Percentiles rank a stretch among this genome's conserved stretches.
phyloP scores from a whole-genome alignment of 2,888 invertebrate genomes.

The Isoperla grammatica region DNA sequence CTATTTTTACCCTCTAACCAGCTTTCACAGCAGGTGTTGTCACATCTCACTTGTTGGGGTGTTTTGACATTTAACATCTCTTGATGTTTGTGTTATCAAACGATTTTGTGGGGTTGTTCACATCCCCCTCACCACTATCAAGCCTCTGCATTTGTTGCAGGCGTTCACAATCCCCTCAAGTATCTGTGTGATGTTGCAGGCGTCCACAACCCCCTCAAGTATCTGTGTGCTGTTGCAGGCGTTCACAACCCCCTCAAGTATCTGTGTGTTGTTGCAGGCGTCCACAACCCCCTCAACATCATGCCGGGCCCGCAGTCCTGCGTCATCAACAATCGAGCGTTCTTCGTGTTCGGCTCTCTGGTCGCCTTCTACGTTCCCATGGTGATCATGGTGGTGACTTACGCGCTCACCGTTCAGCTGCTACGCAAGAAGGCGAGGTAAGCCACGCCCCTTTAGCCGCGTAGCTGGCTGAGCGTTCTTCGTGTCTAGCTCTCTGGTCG shows the following conservation, averaged over 20 bases:
- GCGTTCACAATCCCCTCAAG: slow-evolving; percentile 66
- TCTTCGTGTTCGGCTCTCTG: slow-evolving; percentile 87
- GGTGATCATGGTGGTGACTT: slow-evolving; percentile 90
- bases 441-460: slow-evolving; percentile 45
- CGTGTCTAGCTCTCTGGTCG: slow-evolving; percentile 86
- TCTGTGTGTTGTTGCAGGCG: too few relatives aligned
- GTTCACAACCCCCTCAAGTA: slow-evolving; percentile 65
- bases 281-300: slow-evolving; percentile 69
- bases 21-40: too few relatives aligned
- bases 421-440: slow-evolving; percentile 67
- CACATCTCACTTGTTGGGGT: too few relatives aligned
- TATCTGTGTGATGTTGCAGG: too few relatives aligned
- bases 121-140: too few relatives aligned
- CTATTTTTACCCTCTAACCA: too few relatives aligned
- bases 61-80: too few relatives aligned
- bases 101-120: too few relatives aligned
- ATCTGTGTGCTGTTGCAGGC: too few relatives aligned
- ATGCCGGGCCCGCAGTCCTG: slow-evolving; percentile 72
- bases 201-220: slow-evolving; percentile 64
- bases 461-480: slow-evolving; percentile 48
- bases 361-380: slow-evolving; percentile 94
- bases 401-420: slow-evolving; percentile 81
- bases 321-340: slow-evolving; percentile 77
- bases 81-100: too few relatives aligned
- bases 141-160: slow-evolving; percentile 48